Evolutionary conservation across 1,140 invertebrate genomes (phyloP), one percentile per base, ranked within the genome.

Genomic region (Hypsibius dujardini): DNA sequence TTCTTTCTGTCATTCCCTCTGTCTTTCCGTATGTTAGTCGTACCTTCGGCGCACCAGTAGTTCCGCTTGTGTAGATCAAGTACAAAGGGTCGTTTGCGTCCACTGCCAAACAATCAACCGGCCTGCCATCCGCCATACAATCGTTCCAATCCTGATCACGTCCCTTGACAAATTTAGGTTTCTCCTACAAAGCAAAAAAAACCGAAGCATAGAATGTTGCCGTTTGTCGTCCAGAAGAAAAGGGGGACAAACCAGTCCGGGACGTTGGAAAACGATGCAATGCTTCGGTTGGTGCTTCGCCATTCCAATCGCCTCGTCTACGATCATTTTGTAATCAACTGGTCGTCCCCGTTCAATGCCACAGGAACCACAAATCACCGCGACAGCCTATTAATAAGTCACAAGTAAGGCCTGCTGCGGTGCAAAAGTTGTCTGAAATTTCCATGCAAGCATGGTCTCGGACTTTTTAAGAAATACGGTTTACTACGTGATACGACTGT

Each of bases 51-150:
- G 76, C 76, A 81, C 87, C 87, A 73, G 90, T 91, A 14, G 90
- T 91, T 70, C 91, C 92, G 1, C 91, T 95, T 1, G 92, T 96
- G 76, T 96, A 95, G 0, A 96, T 80, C 72, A 96, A 87, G 75
- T 95, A 96, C 1, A 94, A 79, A 0, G 92, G 89, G 75, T 95
- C 88, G 75, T 90, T 92, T 7, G 91, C 87, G 74, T 89, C 86
- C 0, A 94, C 86, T 0, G 90, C 84, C 1, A 93, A 87, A 76
- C 89, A 92, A 1, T 88, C 85, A 73, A 87, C 86, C 14, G 86
- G 86, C 1, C 84, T 81, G 0, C 84, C 81, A 47, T 80, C 79
- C 15, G 79, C 78, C 42, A 92, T 73, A 1, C 87, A 84, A 45
- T 88, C 85, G 1, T 88, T 83, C 88, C 90, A 94, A 60, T 86